A percentile compares a stretch with the other conserved stretches of the same genome.
Evolutionary conservation across 2,888 invertebrate genomes (phyloP).

Genomic region (Scrobipalpa costella): DNA sequence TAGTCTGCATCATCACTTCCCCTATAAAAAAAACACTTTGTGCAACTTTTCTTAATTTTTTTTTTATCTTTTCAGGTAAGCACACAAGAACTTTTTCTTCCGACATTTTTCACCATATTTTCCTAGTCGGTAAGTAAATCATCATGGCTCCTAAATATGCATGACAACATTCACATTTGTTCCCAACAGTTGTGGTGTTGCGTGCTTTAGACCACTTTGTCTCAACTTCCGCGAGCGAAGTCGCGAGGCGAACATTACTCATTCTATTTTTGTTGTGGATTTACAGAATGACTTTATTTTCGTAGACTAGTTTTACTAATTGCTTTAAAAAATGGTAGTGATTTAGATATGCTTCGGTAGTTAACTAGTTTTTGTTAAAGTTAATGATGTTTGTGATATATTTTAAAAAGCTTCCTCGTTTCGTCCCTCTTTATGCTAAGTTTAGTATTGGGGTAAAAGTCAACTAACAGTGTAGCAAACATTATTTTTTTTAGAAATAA

Average conservation of each 20-base stretch:
- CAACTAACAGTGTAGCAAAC: too few relatives aligned
- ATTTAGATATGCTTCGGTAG: not conserved
- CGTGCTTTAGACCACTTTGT: slow-evolving; percentile 5
- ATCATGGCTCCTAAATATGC: not conserved
- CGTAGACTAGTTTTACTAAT: slow-evolving; percentile 7
- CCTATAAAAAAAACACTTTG: too few relatives aligned
- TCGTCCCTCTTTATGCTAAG: too few relatives aligned
- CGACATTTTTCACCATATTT: not conserved
- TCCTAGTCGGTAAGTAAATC: not conserved
- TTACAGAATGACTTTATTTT: slow-evolving; percentile 4
- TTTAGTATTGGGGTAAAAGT: too few relatives aligned
- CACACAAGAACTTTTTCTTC: not conserved
- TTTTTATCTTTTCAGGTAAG: slow-evolving; percentile 6
- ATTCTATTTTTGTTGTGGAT: not conserved
- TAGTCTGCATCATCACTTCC: too few relatives aligned
- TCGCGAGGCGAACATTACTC: slow-evolving; percentile 9
- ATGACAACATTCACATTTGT: not conserved
- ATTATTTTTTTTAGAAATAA: too few relatives aligned
- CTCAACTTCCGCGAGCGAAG: not conserved
- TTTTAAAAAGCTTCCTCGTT: not conserved
- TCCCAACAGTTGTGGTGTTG: not conserved
- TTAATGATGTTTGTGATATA: not conserved
- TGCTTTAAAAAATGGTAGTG: not conserved
- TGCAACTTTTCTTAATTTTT: not conserved
- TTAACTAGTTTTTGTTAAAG: not conserved